A percentile compares a stretch with the other conserved stretches of the same genome.
Conservation (phyloP, 2,113 vertebrate genomes). For the Thamnophis sirtalis region DNA sequence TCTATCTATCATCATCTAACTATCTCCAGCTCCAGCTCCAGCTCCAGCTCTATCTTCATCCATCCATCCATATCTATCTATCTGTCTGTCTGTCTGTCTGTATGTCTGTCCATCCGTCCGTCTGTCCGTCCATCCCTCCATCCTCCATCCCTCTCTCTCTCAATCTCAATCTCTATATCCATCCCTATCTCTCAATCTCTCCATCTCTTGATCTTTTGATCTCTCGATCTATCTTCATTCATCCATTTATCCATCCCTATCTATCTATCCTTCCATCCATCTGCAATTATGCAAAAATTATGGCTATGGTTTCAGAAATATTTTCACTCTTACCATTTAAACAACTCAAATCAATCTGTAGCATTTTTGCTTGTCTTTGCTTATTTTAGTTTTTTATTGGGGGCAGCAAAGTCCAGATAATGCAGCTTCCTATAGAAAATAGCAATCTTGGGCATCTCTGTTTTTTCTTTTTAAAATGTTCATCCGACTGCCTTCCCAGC, state of each 20-base stretch:
- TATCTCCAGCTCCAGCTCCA: too few species aligned
- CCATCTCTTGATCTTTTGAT: not conserved
- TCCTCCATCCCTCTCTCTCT: too few species aligned
- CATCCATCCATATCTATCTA: too few species aligned
- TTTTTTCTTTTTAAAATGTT: slow-evolving; percentile 1
- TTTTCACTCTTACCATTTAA: not conserved
- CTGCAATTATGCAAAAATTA: not conserved
- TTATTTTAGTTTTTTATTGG: not conserved
- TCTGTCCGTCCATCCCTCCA: too few species aligned
- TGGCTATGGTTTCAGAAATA: not conserved
- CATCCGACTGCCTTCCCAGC: not conserved
- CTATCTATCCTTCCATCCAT: not conserved
- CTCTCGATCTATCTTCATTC: not conserved
- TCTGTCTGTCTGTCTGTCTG: too few species aligned
- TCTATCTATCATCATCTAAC: too few species aligned
- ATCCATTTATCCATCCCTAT: not conserved
- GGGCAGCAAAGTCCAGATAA: not conserved
- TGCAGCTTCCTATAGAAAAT: not conserved
- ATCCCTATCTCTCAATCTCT: too few species aligned
- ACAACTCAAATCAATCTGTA: not conserved
- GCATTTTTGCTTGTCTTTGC: not conserved
- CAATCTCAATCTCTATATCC: too few species aligned
- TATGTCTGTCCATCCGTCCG: too few species aligned
- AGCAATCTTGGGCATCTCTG: not conserved
- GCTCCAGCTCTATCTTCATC: too few species aligned